Evolutionary conservation across 2,888 invertebrate genomes (phyloP), one percentile per base, ranked within the genome.

Genomic region (Ophion slaviceki): DNA sequence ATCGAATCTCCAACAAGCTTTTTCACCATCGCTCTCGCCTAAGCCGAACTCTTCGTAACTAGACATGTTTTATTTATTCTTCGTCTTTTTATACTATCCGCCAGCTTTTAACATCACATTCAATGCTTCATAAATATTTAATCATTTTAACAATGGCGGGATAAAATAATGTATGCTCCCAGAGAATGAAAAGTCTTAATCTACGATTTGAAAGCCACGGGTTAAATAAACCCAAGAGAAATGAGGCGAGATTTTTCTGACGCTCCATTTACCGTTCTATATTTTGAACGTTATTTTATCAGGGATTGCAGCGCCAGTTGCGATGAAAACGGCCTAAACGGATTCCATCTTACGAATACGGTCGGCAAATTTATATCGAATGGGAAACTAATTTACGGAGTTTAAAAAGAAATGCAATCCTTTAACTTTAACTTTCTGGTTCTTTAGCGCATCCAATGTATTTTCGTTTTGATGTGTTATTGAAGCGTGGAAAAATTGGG

Each of bases 1-100:
- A 86, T 80, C 83, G 77, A 86, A 86, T 80, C 78, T 75, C 78
- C 80, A 78, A 80, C 80, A 68, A 78, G 70, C 86, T 83, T 59
- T 47, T 86, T 80, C 82, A 67, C 28, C 11, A 61, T 68, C 53
- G 53, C 47, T 57, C 45, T 45, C 62, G 32, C 11, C n/a, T 6
- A n/a, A 4, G 47, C 40, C 57, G 1, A 24, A 64, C 70, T 20
- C 32, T 62, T 47, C 53, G 7, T 24, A 68, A 62, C 57, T 57
- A 61, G 28, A 24, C 70, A 24, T 45, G 66, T 61, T 68, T 78
- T 64, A 68, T 68, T 75, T 74, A 68, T 62, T 45, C 40, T 45
- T 71, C 40, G 45, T 32, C n/a, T 36, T 71, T 66, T 80, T 75
- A 36, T 70, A 66, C 47, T 62, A 80, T 64, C 28, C 7, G n/a